Evolutionary conservation across 2,797 vertebrate species (phyloP).

Genomic region (Macropodus opercularis): DNA sequence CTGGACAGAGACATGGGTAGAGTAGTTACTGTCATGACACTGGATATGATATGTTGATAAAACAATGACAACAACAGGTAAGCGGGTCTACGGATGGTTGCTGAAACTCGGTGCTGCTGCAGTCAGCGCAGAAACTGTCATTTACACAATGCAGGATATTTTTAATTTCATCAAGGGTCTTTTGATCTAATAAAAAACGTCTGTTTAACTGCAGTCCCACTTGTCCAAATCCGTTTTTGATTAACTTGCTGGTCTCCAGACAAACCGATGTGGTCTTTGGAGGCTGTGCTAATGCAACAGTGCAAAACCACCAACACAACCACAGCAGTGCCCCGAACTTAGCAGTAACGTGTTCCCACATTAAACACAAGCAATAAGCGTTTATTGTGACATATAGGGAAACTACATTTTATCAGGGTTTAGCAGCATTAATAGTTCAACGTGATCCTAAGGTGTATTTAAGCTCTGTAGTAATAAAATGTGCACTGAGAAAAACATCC

Average conservation of each 20-base stretch:
- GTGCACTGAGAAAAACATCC: neutral
- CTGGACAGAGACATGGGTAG: constrained; percentile 74
- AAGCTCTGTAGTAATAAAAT: constrained; percentile 5
- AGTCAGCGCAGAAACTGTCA: constrained; percentile 23
- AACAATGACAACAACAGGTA: constrained; percentile 16
- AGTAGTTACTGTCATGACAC: constrained; percentile 4
- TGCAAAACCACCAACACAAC: constrained; percentile 69
- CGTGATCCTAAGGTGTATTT: neutral
- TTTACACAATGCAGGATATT: constrained; percentile 14
- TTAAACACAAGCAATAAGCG: neutral
- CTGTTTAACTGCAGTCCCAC: constrained; percentile 65
- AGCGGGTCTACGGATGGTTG: neutral
- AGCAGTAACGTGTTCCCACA: constrained; percentile 24
- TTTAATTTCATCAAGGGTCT: constrained; percentile 51
- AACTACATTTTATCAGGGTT: neutral
- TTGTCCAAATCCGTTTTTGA: constrained; percentile 81
- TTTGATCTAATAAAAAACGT: constrained; percentile 48
- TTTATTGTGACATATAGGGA: neutral
- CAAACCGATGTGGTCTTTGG: constrained; percentile 69
- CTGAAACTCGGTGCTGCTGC: constrained; percentile 21
- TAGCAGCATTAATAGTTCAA: neutral
- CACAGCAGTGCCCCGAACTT: constrained; percentile 58
- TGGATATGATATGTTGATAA: constrained; percentile 8
- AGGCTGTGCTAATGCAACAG: constrained; percentile 71
- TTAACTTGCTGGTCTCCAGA: constrained; percentile 74